phyloP scores from a whole-genome alignment of 2,113 vertebrate species.

The Bagarius yarrelli region DNA sequence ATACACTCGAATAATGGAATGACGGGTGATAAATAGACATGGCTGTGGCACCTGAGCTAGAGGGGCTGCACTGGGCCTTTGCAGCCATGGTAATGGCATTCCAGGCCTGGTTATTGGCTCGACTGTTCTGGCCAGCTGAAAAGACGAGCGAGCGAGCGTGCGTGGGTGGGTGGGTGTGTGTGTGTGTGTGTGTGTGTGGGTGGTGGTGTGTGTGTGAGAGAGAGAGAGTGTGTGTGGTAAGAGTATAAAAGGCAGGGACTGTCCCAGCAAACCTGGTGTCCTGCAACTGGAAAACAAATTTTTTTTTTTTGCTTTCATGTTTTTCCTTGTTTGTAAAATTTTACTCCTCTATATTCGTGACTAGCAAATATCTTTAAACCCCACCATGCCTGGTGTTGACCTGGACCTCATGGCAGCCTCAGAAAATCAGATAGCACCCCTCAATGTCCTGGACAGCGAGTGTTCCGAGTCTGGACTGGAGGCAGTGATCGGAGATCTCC shows the following conservation, averaged over 20 bases:
- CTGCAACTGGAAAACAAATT: background rate
- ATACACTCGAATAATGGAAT: slow-evolving; percentile 59
- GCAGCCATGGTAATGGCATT: slow-evolving; percentile 64
- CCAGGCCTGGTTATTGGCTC: slow-evolving; percentile 65
- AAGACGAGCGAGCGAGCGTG: slow-evolving; percentile 49
- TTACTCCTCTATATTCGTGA: background rate
- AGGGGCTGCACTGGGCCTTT: slow-evolving; percentile 53
- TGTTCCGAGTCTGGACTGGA: slow-evolving; percentile 68
- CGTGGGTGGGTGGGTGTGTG: slow-evolving; percentile 2
- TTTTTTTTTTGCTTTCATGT: slow-evolving; percentile 3
- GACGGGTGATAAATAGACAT: slow-evolving; percentile 65
- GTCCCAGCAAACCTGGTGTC: background rate
- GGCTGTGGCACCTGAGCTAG: slow-evolving; percentile 64
- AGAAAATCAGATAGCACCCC: slow-evolving; percentile 40
- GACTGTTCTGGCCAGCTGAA: slow-evolving; percentile 47
- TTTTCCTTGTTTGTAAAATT: background rate
- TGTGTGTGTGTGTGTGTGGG: slow-evolving; percentile 43
- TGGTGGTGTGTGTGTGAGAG: slow-evolving; percentile 61
- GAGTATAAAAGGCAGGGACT: slow-evolving; percentile 63
- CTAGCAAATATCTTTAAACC: background rate
- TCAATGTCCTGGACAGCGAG: slow-evolving; percentile 52
- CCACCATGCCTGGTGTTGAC: slow-evolving; percentile 79
- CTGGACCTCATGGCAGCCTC: slow-evolving; percentile 63
- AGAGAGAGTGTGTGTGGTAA: slow-evolving; percentile 28
- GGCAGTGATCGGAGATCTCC: slow-evolving; percentile 65